Evolutionary conservation across 2,113 vertebrate species (phyloP), one percentile per base, ranked within the genome.

Genomic region (Psittacula cyanocephala): DNA sequence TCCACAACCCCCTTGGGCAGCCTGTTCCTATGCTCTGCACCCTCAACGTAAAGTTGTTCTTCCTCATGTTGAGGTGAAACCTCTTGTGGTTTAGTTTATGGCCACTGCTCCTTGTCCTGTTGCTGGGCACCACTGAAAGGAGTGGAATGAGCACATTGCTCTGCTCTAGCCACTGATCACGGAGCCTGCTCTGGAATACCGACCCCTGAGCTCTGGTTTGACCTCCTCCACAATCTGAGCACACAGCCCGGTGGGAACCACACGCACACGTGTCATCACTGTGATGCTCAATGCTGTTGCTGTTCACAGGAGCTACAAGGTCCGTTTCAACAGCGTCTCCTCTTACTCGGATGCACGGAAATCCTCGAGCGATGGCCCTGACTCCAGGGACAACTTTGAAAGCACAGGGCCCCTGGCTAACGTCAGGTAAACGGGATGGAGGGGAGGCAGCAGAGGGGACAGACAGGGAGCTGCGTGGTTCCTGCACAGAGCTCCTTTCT

Each of bases 301-400:
- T 87, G 57, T 80, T 59, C 81, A 3, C 97, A 99, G 99, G 98
- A 99, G 99, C 97, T 99, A 99, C 98, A 99, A 99, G 96, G 98
- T 99, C 10, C 99, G 99, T 8, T 99, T 99, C 98, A 99, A 99
- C 94, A 99, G 99, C 0, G 99, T 99, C 92, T 99, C 99, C 67
- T 99, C 99, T 4, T 99, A 98, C 94, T 99, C 99, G 1, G 99
- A 99, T 52, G 98, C 98, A 3, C 98, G 97, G 64, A 99, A 99
- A 88, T 99, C 99, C 65, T 99, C 99, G 3, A 99, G 98, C 0
- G 98, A 99, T 0, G 99, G 99, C 64, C 98, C 98, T 0, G 99
- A 99, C 77, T 91, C 98, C 89, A 98, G 97, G 97, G 98, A 99
- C 95, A 98, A 99, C 97, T 99, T 99, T 27, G 99, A 99, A 96